phyloP scores from a whole-genome alignment of 2,797 vertebrate genomes.

The Lagorchestes hirsutus region DNA sequence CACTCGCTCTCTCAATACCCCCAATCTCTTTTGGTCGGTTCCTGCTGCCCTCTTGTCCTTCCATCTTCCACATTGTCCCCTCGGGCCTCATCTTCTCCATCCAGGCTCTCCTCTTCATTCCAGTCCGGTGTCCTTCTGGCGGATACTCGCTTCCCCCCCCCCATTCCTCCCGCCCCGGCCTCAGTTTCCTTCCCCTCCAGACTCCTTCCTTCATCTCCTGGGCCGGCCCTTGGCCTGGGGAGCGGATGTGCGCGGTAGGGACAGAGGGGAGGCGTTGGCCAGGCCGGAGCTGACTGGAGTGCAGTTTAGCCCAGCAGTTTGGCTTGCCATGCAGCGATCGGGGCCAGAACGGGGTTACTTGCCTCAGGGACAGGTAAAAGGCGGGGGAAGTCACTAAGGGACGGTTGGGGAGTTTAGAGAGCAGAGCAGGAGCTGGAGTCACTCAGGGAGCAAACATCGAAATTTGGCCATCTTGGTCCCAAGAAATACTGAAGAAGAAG shows the following conservation, averaged over 20 bases:
- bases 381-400: neutral
- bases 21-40: neutral
- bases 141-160: neutral
- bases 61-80: neutral
- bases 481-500: neutral
- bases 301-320: neutral
- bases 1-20: neutral
- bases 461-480: neutral
- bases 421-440: too few species aligned
- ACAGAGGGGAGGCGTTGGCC: neutral
- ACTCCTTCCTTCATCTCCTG: slow-evolving; percentile 44
- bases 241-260: slow-evolving; percentile 38
- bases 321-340: slow-evolving; percentile 9
- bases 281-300: neutral
- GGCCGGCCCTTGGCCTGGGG: slow-evolving; percentile 21
- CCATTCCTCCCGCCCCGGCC: slow-evolving; percentile 21
- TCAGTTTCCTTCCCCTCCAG: slow-evolving; percentile 70
- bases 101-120: neutral
- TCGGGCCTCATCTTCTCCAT: neutral
- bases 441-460: neutral
- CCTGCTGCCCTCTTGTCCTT: neutral
- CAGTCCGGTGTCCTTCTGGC: neutral
- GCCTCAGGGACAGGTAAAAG: neutral
- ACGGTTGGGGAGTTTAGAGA: neutral
- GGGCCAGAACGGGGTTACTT: neutral